phyloP scores from a whole-genome alignment of 37 sponge, comb jelly and placozoan species.

The Aphrocallistes beatrix region DNA sequence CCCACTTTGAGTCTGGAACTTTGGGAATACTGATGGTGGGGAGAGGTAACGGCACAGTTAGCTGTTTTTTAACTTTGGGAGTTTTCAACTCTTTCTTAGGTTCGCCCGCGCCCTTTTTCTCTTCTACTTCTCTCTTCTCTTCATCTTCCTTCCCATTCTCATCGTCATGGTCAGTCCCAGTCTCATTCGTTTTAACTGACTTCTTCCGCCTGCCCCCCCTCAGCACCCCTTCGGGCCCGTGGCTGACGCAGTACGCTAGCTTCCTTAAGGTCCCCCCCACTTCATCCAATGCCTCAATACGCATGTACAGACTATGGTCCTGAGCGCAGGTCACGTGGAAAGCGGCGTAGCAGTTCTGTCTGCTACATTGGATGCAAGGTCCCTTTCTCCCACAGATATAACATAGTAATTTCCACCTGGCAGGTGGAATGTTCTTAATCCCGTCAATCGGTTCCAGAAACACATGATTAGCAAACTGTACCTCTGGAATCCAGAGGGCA shows the following conservation, averaged over 20 bases:
- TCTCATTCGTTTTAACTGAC: not conserved
- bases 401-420: slow-evolving; percentile 91
- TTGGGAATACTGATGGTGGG: not conserved
- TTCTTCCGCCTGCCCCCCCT: slow-evolving; percentile 27
- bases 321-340: slow-evolving; percentile 99
- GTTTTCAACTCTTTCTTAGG: too few species aligned
- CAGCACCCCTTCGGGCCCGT: slow-evolving; percentile 54
- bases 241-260: slow-evolving; percentile 75
- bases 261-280: slow-evolving; percentile 55
- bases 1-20: not conserved
- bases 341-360: slow-evolving; percentile 87
- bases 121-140: not conserved
- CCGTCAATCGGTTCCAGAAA: slow-evolving; percentile 97
- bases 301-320: slow-evolving; percentile 85
- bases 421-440: slow-evolving; percentile 81
- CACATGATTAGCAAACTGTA: slow-evolving; percentile 90
- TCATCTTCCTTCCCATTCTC: slow-evolving; percentile 23
- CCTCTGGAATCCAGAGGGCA: slow-evolving; percentile 98
- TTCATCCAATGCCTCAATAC: slow-evolving; percentile 48
- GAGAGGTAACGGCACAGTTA: not conserved
- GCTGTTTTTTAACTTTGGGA: too few species aligned
- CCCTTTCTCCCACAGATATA: slow-evolving; percentile 82
- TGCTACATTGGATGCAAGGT: slow-evolving; percentile 95
- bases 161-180: not conserved
- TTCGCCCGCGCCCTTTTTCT: not conserved